Evolutionary conservation across 2,888 invertebrate genomes (phyloP).

Genomic region (Cheilosia soror): DNA sequence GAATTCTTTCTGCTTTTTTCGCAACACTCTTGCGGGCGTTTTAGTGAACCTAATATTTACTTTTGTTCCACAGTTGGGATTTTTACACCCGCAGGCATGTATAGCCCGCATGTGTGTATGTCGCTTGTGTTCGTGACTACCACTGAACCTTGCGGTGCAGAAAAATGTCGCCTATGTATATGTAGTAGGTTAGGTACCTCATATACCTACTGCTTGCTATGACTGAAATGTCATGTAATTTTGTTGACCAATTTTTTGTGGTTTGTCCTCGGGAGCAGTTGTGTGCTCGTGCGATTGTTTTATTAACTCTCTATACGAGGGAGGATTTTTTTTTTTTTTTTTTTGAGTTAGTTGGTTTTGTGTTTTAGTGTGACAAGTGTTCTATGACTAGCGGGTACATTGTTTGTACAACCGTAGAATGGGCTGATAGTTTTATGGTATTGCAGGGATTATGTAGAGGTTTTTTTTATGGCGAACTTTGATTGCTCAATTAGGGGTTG

Average conservation of each 20-base stretch:
- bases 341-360: background rate
- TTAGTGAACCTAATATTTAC: constrained; percentile 31
- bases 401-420: constrained; percentile 19
- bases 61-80: constrained; percentile 26
- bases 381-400: constrained; percentile 13
- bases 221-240: constrained; percentile 27
- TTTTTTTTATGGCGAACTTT: constrained; percentile 5
- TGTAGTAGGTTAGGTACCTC: no score
- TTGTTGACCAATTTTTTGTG: constrained; percentile 14
- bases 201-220: background rate
- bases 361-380: constrained; percentile 25
- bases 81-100: constrained; percentile 4
- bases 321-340: background rate
- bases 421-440: constrained; percentile 12
- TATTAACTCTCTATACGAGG: constrained; percentile 19
- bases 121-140: constrained; percentile 14
- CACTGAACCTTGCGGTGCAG: constrained; percentile 10
- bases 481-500: constrained; percentile 29
- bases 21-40: background rate
- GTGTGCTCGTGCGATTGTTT: constrained; percentile 21
- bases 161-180: constrained; percentile 6
- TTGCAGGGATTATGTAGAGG: constrained; percentile 19
- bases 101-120: background rate
- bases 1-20: background rate
- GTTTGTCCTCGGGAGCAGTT: constrained; percentile 2